Evolutionary conservation across 30 jellyfish, hydroid and myxozoan genomes (phyloP).

Genomic region (Turritopsis rubra): DNA sequence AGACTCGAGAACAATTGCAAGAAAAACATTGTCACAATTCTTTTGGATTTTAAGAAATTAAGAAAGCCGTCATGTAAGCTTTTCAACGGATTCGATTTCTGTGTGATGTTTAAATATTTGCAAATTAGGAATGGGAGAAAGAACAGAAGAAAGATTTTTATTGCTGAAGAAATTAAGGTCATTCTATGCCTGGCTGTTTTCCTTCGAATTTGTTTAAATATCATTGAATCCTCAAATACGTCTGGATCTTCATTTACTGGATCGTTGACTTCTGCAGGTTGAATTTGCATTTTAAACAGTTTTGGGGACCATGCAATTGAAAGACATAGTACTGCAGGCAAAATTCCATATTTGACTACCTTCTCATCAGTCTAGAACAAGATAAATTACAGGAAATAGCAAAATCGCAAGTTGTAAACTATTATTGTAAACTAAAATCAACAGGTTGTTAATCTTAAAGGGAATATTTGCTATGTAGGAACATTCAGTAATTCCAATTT

Average conservation of each 20-base stretch:
- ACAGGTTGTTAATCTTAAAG: too few species aligned
- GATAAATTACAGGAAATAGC: too few species aligned
- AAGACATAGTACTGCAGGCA: slow-evolving; percentile 19
- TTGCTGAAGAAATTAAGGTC: slow-evolving; percentile 46
- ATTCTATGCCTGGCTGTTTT: slow-evolving; percentile 51
- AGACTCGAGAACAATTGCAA: slow-evolving; percentile 43
- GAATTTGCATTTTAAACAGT: slow-evolving; percentile 48
- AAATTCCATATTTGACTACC: neutral
- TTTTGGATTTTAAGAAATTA: neutral
- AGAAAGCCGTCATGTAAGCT: slow-evolving; percentile 35
- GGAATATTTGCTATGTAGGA: too few species aligned
- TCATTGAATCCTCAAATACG: neutral
- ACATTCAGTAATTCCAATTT: too few species aligned
- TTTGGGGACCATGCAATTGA: slow-evolving; percentile 84
- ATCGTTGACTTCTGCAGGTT: slow-evolving; percentile 2
- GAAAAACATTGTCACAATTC: slow-evolving; percentile 24
- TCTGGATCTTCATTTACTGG: slow-evolving; percentile 14
- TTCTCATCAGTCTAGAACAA: neutral
- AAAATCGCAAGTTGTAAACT: neutral
- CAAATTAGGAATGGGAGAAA: slow-evolving; percentile 37
- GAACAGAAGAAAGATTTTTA: slow-evolving; percentile 45
- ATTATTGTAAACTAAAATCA: too few species aligned
- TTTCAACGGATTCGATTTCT: neutral
- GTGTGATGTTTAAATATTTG: slow-evolving; percentile 21
- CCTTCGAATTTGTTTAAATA: slow-evolving; percentile 45